Evolutionary conservation across 2,888 invertebrate genomes (phyloP), one percentile per base, ranked within the genome.

Genomic region (Phaedon cochleariae): DNA sequence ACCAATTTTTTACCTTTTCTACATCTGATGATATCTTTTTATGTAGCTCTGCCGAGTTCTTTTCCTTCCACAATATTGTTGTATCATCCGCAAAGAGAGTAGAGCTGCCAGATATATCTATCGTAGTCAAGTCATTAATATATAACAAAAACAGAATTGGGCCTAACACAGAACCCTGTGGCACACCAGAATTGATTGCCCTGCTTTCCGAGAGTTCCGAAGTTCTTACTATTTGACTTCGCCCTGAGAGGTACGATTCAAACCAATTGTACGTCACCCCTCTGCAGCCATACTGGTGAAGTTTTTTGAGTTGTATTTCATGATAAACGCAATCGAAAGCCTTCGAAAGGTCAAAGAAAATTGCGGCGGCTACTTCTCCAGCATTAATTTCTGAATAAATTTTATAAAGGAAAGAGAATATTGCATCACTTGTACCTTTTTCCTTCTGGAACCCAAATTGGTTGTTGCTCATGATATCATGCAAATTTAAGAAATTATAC

Each of bases 11-110:
- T 2, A 48, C n/a, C 17, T 41, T 41, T 41, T 17, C 45, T 10
- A 41, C n/a, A 17, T 41, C 45, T 4, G 45, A 41, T 41, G 45
- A 15, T 41, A 41, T 41, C 17, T 41, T 41, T 41, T 17, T 41
- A 26, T 26, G 26, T 17, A 41, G 45, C 17, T 41, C 45, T 15
- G 45, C 17, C 9, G n/a, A n/a, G 45, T 48, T 48, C 20, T 48
- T 48, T 17, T 17, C 48, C 17, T 26, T 51, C 51, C 51, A 51
- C 22, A 58, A 46, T 20, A 58, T 58, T 5, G 17, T 58, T 29
- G 58, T 37, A 45, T 46, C 26, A 18, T 58, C 26, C 7, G 41
- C 41, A 41, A 41, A 41, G 12, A 41, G 41, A 10, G 41, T 41
- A 6, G 15, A 41, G 10, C 12, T 12, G 12, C 41, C 41, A 4